A percentile compares a stretch with the other conserved stretches of the same genome.
These are phyloP conservation scores for Dasyprocta punctata DNA, from an alignment of 2,113 vertebrate genomes.

Conservation along the genomic window DNA sequence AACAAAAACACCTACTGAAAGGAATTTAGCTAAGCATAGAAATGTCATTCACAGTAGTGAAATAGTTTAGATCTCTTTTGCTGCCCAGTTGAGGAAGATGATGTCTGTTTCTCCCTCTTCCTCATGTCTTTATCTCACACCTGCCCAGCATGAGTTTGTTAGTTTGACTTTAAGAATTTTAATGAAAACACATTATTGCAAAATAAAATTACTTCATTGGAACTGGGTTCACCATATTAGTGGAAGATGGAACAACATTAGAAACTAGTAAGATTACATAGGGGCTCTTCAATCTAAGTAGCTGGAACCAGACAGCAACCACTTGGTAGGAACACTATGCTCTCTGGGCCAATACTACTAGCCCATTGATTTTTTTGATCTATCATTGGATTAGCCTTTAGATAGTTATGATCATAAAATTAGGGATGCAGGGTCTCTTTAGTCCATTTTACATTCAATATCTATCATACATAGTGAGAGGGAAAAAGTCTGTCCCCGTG, in stretches of 20 bases:
- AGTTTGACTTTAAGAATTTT: neutral
- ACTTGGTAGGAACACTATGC: neutral
- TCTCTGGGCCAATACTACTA: neutral
- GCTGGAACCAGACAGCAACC: neutral
- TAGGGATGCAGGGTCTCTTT: too few relatives aligned
- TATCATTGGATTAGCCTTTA: neutral
- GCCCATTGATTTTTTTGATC: neutral
- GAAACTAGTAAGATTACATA: neutral
- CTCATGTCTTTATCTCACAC: neutral
- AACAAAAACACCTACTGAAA: neutral
- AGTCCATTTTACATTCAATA: neutral
- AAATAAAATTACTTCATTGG: neutral
- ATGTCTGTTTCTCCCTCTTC: neutral
- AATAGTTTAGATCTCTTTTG: neutral
- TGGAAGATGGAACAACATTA: neutral
- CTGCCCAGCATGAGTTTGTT: neutral
- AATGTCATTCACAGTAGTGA: neutral
- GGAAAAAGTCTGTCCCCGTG: neutral
- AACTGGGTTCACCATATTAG: neutral
- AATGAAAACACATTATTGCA: neutral
- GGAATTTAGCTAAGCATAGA: neutral
- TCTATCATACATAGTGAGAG: neutral
- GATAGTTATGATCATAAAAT: neutral
- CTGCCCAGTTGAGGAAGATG: neutral
- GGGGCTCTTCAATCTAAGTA: neutral